Evolutionary conservation across 2,888 invertebrate species (phyloP).

Genomic region (Drosophila greeni): DNA sequence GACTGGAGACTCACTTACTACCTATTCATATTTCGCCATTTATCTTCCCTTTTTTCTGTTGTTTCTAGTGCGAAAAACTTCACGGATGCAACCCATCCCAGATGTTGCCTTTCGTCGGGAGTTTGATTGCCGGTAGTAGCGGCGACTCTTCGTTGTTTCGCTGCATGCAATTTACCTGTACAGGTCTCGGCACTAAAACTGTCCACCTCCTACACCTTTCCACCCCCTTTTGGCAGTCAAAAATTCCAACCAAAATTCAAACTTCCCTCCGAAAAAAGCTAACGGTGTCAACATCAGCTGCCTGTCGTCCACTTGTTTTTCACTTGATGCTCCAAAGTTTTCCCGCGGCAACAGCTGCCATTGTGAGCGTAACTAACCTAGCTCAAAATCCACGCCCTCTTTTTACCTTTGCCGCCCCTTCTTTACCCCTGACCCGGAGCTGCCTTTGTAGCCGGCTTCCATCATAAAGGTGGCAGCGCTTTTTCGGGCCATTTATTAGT

Average conservation of each 20-base stretch:
- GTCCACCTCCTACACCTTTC: conserved; percentile 26
- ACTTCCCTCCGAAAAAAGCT: background rate
- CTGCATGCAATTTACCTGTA: conserved; percentile 60
- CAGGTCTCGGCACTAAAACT: conserved; percentile 49
- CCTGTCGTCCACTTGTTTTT: conserved; percentile 62
- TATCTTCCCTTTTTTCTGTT: background rate
- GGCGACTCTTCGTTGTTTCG: conserved; percentile 52
- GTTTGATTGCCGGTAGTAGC: conserved; percentile 40
- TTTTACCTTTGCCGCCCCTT: background rate
- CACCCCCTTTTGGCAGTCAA: background rate
- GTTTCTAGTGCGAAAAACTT: conserved; percentile 15
- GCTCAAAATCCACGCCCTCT: conserved; percentile 2
- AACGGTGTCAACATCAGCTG: conserved; percentile 66
- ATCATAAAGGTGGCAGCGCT: background rate
- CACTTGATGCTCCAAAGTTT: conserved; percentile 67
- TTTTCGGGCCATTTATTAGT: conserved; percentile 31
- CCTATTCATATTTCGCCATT: conserved; percentile 15
- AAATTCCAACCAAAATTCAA: conserved; percentile 4
- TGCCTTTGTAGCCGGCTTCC: background rate
- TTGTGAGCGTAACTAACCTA: conserved; percentile 4
- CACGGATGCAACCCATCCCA: conserved; percentile 8
- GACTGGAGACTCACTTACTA: conserved; percentile 1
- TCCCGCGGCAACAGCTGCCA: conserved; percentile 60
- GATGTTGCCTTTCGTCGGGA: conserved; percentile 47
- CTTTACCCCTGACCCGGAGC: background rate